Conservation (phyloP, 2,797 vertebrate genomes). For the Melopsittacus undulatus region DNA sequence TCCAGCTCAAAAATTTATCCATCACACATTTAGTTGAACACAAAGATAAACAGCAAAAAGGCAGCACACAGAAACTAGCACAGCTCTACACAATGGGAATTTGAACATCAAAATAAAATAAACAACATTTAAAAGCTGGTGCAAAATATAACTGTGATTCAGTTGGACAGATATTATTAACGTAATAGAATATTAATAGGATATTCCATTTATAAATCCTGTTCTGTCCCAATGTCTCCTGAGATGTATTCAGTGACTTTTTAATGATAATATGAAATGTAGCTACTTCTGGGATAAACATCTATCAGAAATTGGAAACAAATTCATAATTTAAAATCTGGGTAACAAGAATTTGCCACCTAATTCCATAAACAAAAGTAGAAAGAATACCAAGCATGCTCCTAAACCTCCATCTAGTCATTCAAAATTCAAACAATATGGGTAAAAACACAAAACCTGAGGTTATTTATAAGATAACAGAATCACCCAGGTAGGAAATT, state of each 20-base stretch:
- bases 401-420: not conserved
- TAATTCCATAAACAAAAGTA: not conserved
- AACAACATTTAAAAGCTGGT: conserved; percentile 32
- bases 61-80: not conserved
- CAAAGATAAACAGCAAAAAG: conserved; percentile 3
- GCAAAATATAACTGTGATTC: not conserved
- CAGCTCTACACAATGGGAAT: not conserved
- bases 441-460: not conserved
- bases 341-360: not conserved
- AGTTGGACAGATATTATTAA: conserved; percentile 50
- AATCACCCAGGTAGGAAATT: not conserved
- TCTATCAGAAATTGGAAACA: conserved; percentile 6
- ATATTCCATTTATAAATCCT: conserved; percentile 26
- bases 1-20: conserved; percentile 43
- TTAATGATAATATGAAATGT: conserved; percentile 27
- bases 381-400: not conserved
- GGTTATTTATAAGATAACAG: not conserved
- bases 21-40: not conserved
- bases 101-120: not conserved
- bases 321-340: not conserved
- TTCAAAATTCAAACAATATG: not conserved
- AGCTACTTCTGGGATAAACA: not conserved
- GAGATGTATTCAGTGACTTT: conserved; percentile 16
- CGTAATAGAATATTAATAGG: conserved; percentile 31
- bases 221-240: conserved; percentile 3